Base-by-base conservation (phyloP, 2,113 vertebrate genomes). In the Cyprinodon variegatus region DNA sequence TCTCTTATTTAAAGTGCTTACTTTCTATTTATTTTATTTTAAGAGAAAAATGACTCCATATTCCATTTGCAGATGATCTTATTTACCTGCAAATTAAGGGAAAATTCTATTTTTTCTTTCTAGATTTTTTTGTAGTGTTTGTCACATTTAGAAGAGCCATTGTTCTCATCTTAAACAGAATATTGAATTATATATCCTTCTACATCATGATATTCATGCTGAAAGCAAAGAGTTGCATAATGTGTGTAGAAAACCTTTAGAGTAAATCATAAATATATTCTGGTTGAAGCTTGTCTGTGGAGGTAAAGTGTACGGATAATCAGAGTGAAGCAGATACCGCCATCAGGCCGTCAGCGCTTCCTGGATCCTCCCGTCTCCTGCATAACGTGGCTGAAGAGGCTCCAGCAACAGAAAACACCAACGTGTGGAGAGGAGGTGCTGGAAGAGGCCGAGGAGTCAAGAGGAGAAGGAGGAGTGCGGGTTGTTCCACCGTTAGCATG, bases 321-420 rank as follows among this genome's bases (percentile, higher is more conserved):
- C 41, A 41, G 5, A 41, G 41, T 9, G 9, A 12, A 43, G 53
- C 65, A 45, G 84, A 68, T 60, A 73, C 29, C 62, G 69, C 3
- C 46, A 53, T 83, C 83, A 88, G 72, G 88, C 83, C 78, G 75
- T 20, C 61, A 73, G 68, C 76, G 45, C 62, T 37, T 53, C 61
- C 71, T 72, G 39, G 77, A 76, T 74, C 74, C 68, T 77, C 70
- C 74, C 7, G 1, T 36, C 43, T 76, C 66, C 39, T 53, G 66
- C 79, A 81, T 76, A 59, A 45, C 3, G 67, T 50, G 65, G 41
- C 40, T 83, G 71, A 85, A 86, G 85, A 77, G 80, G 15, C 74
- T 86, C 57, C 80, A 81, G 77, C 78, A 89, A 80, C 67, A 85
- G 81, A 79, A 66, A 65, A 78, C 81, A 40, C 63, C 39, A 74